Evolutionary conservation across 23 tunicate species (phyloP), one percentile per base, ranked within the genome.

Genomic region (Phallusia fumigata): DNA sequence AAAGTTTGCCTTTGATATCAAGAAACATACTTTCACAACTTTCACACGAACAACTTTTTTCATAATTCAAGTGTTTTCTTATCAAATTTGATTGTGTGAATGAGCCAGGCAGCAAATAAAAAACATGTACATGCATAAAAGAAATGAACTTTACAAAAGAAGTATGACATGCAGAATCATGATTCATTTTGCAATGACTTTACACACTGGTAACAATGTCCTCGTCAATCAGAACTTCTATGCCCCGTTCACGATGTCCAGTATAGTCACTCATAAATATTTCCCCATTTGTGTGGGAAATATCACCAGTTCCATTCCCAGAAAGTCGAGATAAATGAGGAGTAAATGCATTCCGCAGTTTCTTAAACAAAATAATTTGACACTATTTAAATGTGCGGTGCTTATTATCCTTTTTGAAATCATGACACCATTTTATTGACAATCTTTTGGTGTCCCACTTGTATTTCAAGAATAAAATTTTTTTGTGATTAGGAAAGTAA

Each of bases 141-240:
- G 69, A 58, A 58, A 58, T 58, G 69, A 58, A 58, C 69, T 58
- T 58, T 58, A 58, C 69, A 58, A 58, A 8, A 58, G 15, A 22
- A 58, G 69, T 16, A 58, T 16, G 13, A 22, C 5, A 24, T 15
- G 18, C 18, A 15, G 58, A 13, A 18, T 13, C 58, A 18, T 51
- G 18, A 51, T 51, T 18, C 15, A 51, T 18, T 18, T 15, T 15
- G 15, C 18, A 18, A 22, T 13, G 45, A 76, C 49, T 58, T 79
- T 74, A 93, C 35, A 93, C 98, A 6, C 90, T 84, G 19, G 98
- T 93, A 35, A 93, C 98, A 19, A 93, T 93, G 52, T 93, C 98
- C 51, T 93, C 98, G 50, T 93, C 93, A 21, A 93, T 82, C 19
- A 93, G 82, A 22, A 93, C 81, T 77, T 93, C 98, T 18, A 84